Percentiles rank a stretch among this genome's conserved stretches.
phyloP scores from a whole-genome alignment of 2,797 vertebrate species.

The Molossus molossus region DNA sequence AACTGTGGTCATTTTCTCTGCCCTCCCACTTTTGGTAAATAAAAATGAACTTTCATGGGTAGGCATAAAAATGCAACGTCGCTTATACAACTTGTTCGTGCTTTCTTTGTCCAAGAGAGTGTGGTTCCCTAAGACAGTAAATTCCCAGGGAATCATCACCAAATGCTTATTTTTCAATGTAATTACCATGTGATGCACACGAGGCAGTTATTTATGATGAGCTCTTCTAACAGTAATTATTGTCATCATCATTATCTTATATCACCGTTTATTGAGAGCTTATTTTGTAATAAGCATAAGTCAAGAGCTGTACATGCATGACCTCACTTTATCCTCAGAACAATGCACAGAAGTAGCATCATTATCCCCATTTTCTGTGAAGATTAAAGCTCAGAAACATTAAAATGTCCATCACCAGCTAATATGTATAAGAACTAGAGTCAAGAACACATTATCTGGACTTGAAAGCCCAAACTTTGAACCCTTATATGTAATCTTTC shows the following conservation, averaged over 20 bases:
- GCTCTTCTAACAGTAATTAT: not conserved
- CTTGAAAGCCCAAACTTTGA: not conserved
- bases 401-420: not conserved
- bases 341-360: not conserved
- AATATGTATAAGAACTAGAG: not conserved
- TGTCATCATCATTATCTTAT: not conserved
- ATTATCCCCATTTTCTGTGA: conserved; percentile 4
- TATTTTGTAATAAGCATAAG: not conserved
- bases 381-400: conserved; percentile 16
- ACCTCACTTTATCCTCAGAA: not conserved
- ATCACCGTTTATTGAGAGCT: not conserved
- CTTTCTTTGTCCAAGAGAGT: conserved; percentile 1
- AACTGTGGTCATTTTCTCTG: not conserved
- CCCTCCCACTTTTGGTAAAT: conserved; percentile 28
- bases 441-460: not conserved
- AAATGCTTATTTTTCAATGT: not conserved
- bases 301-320: not conserved
- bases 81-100: not conserved
- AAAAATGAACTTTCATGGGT: not conserved
- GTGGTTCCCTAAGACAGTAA: not conserved
- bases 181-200: not conserved
- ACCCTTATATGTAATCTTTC: not conserved
- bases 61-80: conserved; percentile 11
- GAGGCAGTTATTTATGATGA: not conserved
- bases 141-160: not conserved